A percentile compares a stretch with the other conserved stretches of the same genome.
Evolutionary conservation across 2,113 vertebrate species (phyloP).

Genomic region (Bucco capensis): DNA sequence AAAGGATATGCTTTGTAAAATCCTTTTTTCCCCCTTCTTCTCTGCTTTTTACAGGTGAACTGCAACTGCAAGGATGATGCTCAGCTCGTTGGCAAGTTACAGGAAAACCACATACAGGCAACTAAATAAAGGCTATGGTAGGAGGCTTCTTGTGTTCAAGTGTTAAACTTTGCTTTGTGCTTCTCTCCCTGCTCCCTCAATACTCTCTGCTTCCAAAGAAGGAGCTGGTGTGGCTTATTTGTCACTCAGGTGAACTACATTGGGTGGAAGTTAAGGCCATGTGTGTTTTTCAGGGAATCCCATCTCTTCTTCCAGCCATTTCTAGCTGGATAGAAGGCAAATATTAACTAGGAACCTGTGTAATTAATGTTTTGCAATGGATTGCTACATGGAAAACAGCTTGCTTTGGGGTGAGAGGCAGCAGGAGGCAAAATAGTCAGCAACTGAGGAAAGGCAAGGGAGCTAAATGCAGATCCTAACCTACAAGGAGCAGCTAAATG

Average conservation of each 20-base stretch:
- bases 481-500: background rate
- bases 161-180: background rate
- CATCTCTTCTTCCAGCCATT: background rate
- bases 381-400: background rate
- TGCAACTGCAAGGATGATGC: background rate
- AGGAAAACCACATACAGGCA: background rate
- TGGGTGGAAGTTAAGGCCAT: background rate
- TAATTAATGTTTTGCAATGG: background rate
- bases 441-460: background rate
- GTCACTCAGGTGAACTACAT: background rate
- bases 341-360: background rate
- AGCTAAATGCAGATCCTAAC: background rate
- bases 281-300: background rate
- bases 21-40: background rate
- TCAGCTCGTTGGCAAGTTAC: background rate
- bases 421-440: background rate
- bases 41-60: constrained; percentile 1
- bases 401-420: background rate
- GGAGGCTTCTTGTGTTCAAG: too few relatives aligned
- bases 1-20: background rate
- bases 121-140: background rate
- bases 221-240: background rate
- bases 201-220: background rate
- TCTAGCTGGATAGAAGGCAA: background rate
- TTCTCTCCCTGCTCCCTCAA: background rate